These are phyloP conservation scores for Poeciliopsis turneri DNA, from an alignment of 2,797 vertebrate species.

Conservation along the genomic window DNA sequence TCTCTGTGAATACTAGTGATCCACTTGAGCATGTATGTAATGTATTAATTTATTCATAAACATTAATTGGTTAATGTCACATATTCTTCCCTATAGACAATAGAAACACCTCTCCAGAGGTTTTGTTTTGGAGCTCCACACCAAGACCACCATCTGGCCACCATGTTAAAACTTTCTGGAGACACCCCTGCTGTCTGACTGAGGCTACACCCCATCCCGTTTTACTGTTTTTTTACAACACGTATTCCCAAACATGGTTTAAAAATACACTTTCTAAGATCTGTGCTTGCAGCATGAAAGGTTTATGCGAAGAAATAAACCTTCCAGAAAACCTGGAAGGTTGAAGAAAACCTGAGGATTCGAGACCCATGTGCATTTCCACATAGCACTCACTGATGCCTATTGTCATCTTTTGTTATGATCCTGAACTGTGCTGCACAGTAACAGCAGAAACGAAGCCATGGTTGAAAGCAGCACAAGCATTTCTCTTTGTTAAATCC, in stretches of 20 bases:
- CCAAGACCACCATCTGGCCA: background rate
- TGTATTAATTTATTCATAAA: background rate
- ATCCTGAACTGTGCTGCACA: constrained; percentile 30
- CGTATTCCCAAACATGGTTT: constrained; percentile 4
- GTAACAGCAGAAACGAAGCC: constrained; percentile 41
- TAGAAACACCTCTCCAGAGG: background rate
- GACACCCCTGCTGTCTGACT: constrained; percentile 26
- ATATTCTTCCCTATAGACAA: background rate
- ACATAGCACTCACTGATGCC: constrained; percentile 9
- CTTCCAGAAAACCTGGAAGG: too few relatives aligned
- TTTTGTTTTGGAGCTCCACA: background rate
- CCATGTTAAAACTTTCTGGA: background rate
- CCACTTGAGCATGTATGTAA: background rate
- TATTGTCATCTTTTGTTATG: constrained; percentile 31
- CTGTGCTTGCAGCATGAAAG: constrained; percentile 1
- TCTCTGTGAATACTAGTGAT: background rate
- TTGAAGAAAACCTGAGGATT: background rate
- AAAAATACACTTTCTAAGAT: background rate
- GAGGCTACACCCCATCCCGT: constrained; percentile 29
- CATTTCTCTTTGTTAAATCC: background rate
- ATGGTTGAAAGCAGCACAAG: background rate
- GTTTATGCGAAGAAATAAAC: background rate
- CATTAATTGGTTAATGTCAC: too few relatives aligned
- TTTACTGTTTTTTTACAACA: constrained; percentile 8
- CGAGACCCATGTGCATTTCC: background rate